Percentiles rank a stretch among this genome's conserved stretches.
phyloP scores from a whole-genome alignment of 2,113 vertebrate species.

The Gasterosteus aculeatus region DNA sequence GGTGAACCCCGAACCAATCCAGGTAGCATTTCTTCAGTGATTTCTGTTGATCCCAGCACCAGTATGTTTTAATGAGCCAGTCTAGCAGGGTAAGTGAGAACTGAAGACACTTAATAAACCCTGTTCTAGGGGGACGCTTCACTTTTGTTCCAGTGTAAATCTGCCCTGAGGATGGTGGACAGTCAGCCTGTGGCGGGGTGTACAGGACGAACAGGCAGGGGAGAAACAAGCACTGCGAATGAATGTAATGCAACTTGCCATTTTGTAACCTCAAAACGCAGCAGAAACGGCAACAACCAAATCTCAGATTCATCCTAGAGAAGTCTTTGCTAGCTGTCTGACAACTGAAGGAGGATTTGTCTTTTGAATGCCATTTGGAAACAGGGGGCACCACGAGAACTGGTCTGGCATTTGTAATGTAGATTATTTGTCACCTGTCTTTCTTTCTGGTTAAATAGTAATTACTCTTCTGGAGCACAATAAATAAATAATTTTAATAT shows the following conservation, averaged over 20 bases:
- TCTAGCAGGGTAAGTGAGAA: constrained; percentile 29
- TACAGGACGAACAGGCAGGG: constrained; percentile 21
- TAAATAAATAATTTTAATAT: constrained; percentile 88
- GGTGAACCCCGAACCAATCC: constrained; percentile 31
- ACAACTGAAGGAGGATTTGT: constrained; percentile 61
- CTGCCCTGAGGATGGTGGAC: constrained; percentile 18
- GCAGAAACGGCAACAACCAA: constrained; percentile 65
- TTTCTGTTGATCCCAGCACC: constrained; percentile 47
- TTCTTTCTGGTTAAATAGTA: constrained; percentile 86
- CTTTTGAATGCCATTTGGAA: constrained; percentile 69
- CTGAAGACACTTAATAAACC: constrained; percentile 52
- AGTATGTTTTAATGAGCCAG: constrained; percentile 32
- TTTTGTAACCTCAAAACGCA: constrained; percentile 76
- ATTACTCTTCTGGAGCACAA: constrained; percentile 87
- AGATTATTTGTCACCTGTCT: constrained; percentile 85
- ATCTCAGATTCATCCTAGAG: constrained; percentile 64
- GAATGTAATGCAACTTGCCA: constrained; percentile 83
- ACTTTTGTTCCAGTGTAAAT: constrained; percentile 53
- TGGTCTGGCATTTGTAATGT: constrained; percentile 83
- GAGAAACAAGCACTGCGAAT: constrained; percentile 64
- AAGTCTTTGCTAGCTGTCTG: constrained; percentile 64
- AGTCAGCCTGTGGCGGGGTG: constrained; percentile 22
- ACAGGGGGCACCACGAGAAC: constrained; percentile 67
- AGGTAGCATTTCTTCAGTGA: constrained; percentile 52
- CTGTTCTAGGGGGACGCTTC: constrained; percentile 56